Evolutionary conservation across 2,888 invertebrate genomes (phyloP).

Genomic region (Cosmopolites sordidus): DNA sequence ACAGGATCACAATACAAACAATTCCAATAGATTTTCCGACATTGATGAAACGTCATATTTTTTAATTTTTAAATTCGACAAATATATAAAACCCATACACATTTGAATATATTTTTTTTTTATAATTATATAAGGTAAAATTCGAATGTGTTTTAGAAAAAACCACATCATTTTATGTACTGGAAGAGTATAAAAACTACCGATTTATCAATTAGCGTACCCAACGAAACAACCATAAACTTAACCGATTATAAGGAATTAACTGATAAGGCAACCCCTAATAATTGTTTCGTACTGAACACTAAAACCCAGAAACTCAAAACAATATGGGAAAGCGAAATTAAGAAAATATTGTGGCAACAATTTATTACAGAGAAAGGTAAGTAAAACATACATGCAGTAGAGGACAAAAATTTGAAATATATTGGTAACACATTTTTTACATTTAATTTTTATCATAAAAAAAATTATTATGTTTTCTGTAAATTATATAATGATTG

Average conservation of each 20-base stretch:
- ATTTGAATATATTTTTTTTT: too few species aligned
- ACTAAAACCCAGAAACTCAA: conserved; percentile 37
- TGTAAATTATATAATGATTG: too few species aligned
- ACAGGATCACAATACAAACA: too few species aligned
- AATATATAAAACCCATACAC: too few species aligned
- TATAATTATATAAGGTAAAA: not conserved
- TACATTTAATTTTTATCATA: too few species aligned
- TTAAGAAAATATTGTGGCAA: conserved; percentile 38
- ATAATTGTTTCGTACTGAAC: conserved; percentile 32
- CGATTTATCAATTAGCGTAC: conserved; percentile 37
- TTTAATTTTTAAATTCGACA: too few species aligned
- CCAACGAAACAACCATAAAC: conserved; percentile 34
- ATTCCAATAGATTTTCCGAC: too few species aligned
- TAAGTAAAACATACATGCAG: conserved; percentile 24
- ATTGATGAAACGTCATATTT: too few species aligned
- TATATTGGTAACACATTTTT: too few species aligned
- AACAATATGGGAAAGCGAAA: conserved; percentile 36
- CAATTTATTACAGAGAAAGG: conserved; percentile 39
- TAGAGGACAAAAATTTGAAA: too few species aligned
- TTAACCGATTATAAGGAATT: conserved; percentile 36
- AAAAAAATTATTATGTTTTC: too few species aligned
- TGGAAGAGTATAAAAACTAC: conserved; percentile 36
- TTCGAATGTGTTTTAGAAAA: conserved; percentile 30
- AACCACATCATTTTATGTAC: conserved; percentile 35
- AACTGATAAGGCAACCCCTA: conserved; percentile 28